Evolutionary conservation across 2,113 vertebrate species (phyloP).

Genomic region (Melozone crissalis): DNA sequence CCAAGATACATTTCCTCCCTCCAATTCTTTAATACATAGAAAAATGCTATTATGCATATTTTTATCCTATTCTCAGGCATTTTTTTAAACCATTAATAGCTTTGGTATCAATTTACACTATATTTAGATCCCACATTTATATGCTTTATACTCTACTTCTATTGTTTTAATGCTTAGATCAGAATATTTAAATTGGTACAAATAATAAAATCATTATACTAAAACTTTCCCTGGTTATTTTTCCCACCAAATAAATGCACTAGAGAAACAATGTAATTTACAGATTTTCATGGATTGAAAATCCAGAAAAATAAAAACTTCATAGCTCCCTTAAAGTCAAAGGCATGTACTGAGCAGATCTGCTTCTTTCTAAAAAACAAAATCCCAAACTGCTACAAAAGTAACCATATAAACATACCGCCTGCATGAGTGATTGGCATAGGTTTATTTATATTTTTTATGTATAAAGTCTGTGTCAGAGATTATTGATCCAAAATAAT

Average conservation of each 20-base stretch:
- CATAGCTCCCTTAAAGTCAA: neutral
- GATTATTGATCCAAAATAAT: neutral
- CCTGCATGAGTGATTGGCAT: neutral
- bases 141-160: neutral
- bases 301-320: conserved; percentile 12
- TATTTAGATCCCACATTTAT: neutral
- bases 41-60: neutral
- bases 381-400: neutral
- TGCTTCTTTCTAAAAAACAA: neutral
- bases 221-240: neutral
- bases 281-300: neutral
- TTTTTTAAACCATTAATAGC: neutral
- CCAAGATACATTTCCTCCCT: neutral
- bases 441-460: neutral
- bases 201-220: neutral
- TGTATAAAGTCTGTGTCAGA: neutral
- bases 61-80: neutral
- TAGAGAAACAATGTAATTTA: neutral
- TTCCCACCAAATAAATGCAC: neutral
- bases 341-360: neutral
- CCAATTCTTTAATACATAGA: neutral
- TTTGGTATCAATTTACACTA: neutral
- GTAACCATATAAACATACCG: neutral
- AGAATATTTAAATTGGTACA: neutral
- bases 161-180: neutral